Evolutionary conservation across 2,888 invertebrate species (phyloP), one percentile per base, ranked within the genome.

Genomic region (Calameuta pallipes): DNA sequence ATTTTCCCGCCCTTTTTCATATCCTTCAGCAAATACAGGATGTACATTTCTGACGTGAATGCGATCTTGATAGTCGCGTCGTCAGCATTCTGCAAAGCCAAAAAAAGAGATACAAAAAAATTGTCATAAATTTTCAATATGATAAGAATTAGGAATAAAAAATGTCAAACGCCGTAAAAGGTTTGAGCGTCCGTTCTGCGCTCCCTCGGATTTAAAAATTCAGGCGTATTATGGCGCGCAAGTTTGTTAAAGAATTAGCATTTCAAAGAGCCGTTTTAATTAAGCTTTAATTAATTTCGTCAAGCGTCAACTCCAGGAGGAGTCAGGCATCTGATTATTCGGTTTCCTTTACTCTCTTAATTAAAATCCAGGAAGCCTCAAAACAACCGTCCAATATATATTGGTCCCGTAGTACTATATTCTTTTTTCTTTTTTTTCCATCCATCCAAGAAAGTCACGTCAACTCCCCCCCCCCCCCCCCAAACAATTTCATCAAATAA

Each of bases 251-350:
- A 82, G 89, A 88, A 91, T 91, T 91, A 91, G 88, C 91, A 91
- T 91, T 89, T 90, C 91, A 91, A 91, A 91, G 91, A 90, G 89
- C 87, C 88, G 89, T 87, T 90, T 90, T 89, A 90, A 91, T 91
- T 89, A 90, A 91, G 88, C 83, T 88, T 90, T 89, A 91, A 91
- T 91, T 90, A 90, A 90, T 90, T 90, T 90, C 89, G 89, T 88
- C 87, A 87, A 87, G 85, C 86, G 83, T 84, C 82, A 83, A 85
- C 85, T 83, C 80, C 81, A 82, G 80, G 80, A 82, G 80, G 70
- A 76, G 74, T 15, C 36, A 77, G 68, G 79, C 80, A 83, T 83
- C 87, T 87, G 87, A 88, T 90, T 89, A 89, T 89, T 88, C 89
- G 85, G 83, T 89, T 90, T 90, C 89, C 90, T 89, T 90, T 90